A percentile compares a stretch with the other conserved stretches of the same genome.
phyloP scores from a whole-genome alignment of 2,113 vertebrate genomes.

The Plestiodon gilberti region DNA sequence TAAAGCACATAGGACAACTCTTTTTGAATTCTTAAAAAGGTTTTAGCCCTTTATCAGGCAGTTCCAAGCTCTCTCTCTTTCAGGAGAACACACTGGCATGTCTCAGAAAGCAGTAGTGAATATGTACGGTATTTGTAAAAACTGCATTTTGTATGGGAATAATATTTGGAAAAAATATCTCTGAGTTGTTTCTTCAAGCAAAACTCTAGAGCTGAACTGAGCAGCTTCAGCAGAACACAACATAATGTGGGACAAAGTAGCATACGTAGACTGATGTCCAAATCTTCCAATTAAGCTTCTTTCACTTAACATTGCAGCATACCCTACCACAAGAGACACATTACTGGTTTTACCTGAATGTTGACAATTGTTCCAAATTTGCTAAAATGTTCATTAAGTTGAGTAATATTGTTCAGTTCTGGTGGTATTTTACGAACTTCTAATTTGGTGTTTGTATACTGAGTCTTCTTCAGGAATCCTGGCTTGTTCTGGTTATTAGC shows the following conservation, averaged over 20 bases:
- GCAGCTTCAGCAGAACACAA: neutral
- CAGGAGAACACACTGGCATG: too few relatives aligned
- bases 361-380: conserved; percentile 98
- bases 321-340: neutral
- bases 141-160: too few relatives aligned
- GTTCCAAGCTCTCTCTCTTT: too few relatives aligned
- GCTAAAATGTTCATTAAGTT: conserved; percentile 97
- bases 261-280: neutral
- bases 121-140: too few relatives aligned
- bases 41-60: neutral
- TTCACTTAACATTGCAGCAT: neutral
- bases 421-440: conserved; percentile 95
- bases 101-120: too few relatives aligned
- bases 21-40: neutral
- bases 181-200: too few relatives aligned
- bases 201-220: neutral
- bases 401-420: conserved; percentile 95
- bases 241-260: neutral
- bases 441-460: conserved; percentile 93
- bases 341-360: conserved; percentile 86
- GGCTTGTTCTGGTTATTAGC: conserved; percentile 91
- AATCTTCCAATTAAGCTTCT: neutral
- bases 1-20: neutral
- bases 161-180: too few relatives aligned
- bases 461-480: conserved; percentile 88